Evolutionary conservation across 2,797 vertebrate genomes (phyloP).

Genomic region (Pteronotus mesoamericanus): DNA sequence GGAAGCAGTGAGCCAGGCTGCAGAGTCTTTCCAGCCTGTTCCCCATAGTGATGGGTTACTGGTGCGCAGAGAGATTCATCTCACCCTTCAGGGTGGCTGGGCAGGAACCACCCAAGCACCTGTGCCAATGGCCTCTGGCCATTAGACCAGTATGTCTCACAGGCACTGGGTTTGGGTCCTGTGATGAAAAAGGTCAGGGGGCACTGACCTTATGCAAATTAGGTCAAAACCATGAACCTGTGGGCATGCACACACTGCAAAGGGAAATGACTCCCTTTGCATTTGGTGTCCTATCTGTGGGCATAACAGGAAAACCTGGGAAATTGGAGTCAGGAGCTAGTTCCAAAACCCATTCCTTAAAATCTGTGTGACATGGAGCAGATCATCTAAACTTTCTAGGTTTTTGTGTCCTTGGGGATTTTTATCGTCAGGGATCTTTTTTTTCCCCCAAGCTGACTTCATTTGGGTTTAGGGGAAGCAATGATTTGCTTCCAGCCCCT

Average conservation of each 20-base stretch:
- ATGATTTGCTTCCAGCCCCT: neutral
- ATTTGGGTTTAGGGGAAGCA: neutral
- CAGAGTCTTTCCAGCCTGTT: neutral
- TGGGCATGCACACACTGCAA: fast-evolving
- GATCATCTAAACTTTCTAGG: neutral
- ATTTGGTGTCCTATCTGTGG: neutral
- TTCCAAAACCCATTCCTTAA: neutral
- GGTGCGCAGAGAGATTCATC: neutral
- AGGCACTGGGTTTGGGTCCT: neutral
- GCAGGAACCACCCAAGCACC: neutral
- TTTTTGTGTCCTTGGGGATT: neutral
- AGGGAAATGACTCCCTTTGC: neutral
- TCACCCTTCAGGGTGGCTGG: neutral
- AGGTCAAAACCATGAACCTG: neutral
- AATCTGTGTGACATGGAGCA: neutral
- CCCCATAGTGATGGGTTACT: neutral
- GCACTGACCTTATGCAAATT: neutral
- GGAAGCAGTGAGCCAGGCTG: neutral
- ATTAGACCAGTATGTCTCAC: neutral
- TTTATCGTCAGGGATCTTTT: neutral
- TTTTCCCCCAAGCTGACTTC: neutral
- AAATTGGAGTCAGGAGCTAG: neutral
- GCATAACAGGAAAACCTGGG: neutral
- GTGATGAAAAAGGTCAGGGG: neutral
- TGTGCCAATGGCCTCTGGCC: neutral